Percentiles rank a stretch among this genome's conserved stretches.
Evolutionary conservation across 2,797 vertebrate genomes (phyloP).

Genomic region (Psittacula echo): DNA sequence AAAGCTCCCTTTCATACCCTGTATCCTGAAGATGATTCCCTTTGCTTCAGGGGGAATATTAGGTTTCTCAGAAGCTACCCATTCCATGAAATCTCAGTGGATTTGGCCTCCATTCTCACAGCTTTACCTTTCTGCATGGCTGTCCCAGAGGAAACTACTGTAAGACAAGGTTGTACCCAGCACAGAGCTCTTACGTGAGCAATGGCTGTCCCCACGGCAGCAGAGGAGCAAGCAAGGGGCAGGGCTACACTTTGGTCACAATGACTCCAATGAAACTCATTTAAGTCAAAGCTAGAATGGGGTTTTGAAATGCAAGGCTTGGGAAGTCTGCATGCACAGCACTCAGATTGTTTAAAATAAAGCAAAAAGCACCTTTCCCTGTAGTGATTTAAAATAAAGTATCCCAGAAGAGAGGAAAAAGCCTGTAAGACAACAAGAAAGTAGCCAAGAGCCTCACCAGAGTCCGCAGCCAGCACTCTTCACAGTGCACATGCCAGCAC

Average conservation of each 20-base stretch:
- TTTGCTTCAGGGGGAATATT: not conserved
- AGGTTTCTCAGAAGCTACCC: constrained; percentile 11
- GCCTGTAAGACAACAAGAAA: constrained; percentile 12
- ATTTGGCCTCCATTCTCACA: not conserved
- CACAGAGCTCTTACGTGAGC: not conserved
- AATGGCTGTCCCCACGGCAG: not conserved
- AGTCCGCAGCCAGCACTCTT: constrained; percentile 99
- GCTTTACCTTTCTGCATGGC: not conserved
- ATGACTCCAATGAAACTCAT: not conserved
- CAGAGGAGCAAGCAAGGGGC: not conserved
- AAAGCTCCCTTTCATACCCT: not conserved
- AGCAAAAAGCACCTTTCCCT: not conserved
- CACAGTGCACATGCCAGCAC: constrained; percentile 99
- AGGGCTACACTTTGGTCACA: not conserved
- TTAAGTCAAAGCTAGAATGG: not conserved
- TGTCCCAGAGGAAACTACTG: not conserved
- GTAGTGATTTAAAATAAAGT: not conserved
- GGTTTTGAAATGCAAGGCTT: not conserved
- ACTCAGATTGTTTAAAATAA: not conserved
- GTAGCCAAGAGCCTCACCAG: constrained; percentile 84
- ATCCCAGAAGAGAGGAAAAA: not conserved
- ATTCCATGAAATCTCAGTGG: not conserved
- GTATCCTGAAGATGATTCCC: not conserved
- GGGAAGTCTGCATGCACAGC: not conserved
- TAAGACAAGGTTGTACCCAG: not conserved